Evolutionary conservation across 2,888 invertebrate species (phyloP).

Genomic region (Mechanitis mazaeus): DNA sequence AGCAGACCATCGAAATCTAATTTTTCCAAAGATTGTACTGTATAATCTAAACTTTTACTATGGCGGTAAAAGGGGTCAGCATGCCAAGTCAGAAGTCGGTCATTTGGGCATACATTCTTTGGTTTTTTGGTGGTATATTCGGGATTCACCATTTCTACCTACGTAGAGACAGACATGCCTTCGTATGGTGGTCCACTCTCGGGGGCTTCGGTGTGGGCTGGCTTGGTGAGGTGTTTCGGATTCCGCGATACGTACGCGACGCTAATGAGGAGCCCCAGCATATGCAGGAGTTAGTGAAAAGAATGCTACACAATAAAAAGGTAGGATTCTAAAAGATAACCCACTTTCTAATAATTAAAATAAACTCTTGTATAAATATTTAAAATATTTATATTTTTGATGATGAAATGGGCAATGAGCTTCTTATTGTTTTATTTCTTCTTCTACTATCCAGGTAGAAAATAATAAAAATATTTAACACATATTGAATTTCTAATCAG

Average conservation of each 20-base stretch:
- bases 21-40: neutral
- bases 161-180: constrained; percentile 91
- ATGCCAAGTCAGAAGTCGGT: constrained; percentile 73
- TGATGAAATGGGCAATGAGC: neutral
- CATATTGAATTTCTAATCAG: too few relatives aligned
- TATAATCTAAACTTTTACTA: constrained; percentile 23
- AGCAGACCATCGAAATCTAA: neutral
- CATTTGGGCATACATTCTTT: constrained; percentile 85
- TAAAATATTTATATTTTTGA: neutral
- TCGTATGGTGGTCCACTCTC: constrained; percentile 91
- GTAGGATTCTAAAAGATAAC: constrained; percentile 52
- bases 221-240: constrained; percentile 88
- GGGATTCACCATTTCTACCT: constrained; percentile 95
- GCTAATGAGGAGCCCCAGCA: constrained; percentile 85
- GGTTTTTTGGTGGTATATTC: constrained; percentile 91
- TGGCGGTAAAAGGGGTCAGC: constrained; percentile 34
- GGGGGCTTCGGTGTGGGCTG: constrained; percentile 94
- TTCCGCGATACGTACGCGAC: constrained; percentile 90
- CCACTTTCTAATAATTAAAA: neutral
- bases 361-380: neutral
- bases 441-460: too few relatives aligned
- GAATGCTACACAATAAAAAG: constrained; percentile 79
- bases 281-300: constrained; percentile 78
- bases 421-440: too few relatives aligned
- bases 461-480: too few relatives aligned